Percentiles rank a stretch among this genome's conserved stretches.
phyloP scores from a whole-genome alignment of 2,888 invertebrate species.

The Allolobophora icterica region DNA sequence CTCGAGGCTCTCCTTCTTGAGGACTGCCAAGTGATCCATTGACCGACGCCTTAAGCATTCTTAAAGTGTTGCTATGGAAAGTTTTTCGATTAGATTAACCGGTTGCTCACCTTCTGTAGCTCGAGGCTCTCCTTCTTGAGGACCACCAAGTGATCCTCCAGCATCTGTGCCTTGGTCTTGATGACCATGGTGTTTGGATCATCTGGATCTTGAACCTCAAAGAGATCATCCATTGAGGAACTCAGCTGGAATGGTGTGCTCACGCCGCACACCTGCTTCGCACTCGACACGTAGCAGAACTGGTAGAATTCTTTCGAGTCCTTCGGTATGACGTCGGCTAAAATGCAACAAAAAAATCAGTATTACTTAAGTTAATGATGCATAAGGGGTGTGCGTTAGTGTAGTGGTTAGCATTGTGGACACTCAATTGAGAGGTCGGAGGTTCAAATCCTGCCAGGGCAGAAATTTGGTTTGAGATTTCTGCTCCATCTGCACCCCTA shows the following conservation, averaged over 20 bases:
- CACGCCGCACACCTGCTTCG: conserved; percentile 60
- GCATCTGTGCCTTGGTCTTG: conserved; percentile 54
- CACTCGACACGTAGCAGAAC: conserved; percentile 63
- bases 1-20: not conserved
- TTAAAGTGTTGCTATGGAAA: too few species aligned
- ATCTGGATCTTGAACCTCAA: conserved; percentile 56
- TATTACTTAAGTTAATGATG: not conserved
- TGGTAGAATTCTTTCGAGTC: conserved; percentile 66
- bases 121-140: not conserved
- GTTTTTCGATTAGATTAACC: not conserved
- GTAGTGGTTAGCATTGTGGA: too few species aligned
- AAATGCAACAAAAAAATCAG: not conserved
- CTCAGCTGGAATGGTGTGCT: conserved; percentile 65
- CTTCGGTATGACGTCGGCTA: conserved; percentile 59
- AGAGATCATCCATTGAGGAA: conserved; percentile 55
- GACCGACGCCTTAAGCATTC: too few species aligned
- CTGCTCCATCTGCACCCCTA: too few species aligned
- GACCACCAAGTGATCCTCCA: conserved; percentile 56
- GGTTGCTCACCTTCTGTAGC: not conserved
- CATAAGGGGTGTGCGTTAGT: not conserved
- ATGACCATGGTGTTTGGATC: conserved; percentile 60
- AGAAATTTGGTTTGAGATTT: too few species aligned
- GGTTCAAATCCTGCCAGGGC: too few species aligned
- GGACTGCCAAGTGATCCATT: conserved; percentile 49
- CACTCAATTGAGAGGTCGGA: too few species aligned